phyloP scores from a whole-genome alignment of 2,888 invertebrate species.

The Cataglyphis rosenhaueri region DNA sequence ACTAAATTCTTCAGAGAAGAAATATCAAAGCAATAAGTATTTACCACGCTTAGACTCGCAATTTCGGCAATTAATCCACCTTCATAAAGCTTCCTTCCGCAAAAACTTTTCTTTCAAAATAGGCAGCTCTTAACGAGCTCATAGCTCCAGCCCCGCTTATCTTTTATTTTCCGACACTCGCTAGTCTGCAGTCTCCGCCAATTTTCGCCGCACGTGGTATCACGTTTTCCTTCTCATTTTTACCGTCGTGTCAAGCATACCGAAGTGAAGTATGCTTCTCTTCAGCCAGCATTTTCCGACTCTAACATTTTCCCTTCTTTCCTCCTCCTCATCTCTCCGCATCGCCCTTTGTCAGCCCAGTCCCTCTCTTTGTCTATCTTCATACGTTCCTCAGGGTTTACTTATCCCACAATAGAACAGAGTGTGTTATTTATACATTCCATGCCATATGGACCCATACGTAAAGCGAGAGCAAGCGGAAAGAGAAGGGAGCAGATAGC shows the following conservation, averaged over 20 bases:
- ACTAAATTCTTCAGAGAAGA: not conserved
- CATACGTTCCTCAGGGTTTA: constrained; percentile 66
- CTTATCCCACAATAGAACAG: constrained; percentile 79
- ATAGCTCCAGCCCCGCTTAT: constrained; percentile 5
- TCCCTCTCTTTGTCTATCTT: not conserved
- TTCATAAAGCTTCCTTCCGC: constrained; percentile 19
- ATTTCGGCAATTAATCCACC: constrained; percentile 29
- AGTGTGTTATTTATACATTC: constrained; percentile 81
- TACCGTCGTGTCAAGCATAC: constrained; percentile 69
- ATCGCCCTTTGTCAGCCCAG: constrained; percentile 28
- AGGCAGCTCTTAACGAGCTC: constrained; percentile 39
- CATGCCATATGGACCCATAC: constrained; percentile 78
- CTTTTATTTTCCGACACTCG: constrained; percentile 47
- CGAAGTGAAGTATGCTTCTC: constrained; percentile 60
- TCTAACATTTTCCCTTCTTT: constrained; percentile 18
- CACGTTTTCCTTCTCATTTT: constrained; percentile 75
- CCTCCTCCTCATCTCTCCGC: not conserved
- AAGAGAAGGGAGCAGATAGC: constrained; percentile 45
- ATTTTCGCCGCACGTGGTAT: constrained; percentile 67
- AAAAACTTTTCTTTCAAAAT: constrained; percentile 24
- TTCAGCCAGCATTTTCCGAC: constrained; percentile 45
- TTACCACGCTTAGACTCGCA: constrained; percentile 15
- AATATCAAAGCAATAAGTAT: constrained; percentile 9
- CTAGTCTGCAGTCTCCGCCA: constrained; percentile 56
- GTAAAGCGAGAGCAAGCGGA: constrained; percentile 56